Conservation (phyloP, 2,797 vertebrate species). For the Enteromius afrohamiltoni region DNA sequence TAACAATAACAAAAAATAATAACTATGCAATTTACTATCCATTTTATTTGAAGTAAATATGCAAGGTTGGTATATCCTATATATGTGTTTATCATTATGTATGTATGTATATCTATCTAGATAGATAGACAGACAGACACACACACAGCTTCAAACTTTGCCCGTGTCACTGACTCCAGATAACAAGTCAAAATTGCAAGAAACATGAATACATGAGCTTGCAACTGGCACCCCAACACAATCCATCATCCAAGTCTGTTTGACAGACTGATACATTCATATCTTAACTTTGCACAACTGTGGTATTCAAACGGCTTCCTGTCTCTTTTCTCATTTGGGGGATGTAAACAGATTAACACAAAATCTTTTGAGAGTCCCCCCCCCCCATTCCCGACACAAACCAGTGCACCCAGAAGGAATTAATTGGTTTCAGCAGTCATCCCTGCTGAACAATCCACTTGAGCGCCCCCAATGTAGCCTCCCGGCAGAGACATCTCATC, state of each 20-base stretch:
- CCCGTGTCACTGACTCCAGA: neutral
- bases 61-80: neutral
- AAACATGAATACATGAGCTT: neutral
- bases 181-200: neutral
- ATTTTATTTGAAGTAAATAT: neutral
- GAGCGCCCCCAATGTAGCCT: slow-evolving; percentile 43
- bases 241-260: slow-evolving; percentile 28
- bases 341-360: slow-evolving; percentile 52
- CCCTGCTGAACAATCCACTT: slow-evolving; percentile 64
- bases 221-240: neutral
- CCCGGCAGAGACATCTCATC: slow-evolving; percentile 55
- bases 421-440: slow-evolving; percentile 79
- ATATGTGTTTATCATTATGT: neutral
- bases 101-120: too few species aligned
- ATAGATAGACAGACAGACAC: neutral
- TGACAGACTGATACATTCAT: slow-evolving; percentile 43
- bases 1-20: neutral
- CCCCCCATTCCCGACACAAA: slow-evolving; percentile 69
- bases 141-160: neutral
- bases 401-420: slow-evolving; percentile 80
- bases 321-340: slow-evolving; percentile 47
- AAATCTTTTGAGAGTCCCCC: slow-evolving; percentile 42
- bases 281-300: slow-evolving; percentile 45
- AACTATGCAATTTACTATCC: neutral
- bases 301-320: slow-evolving; percentile 42